phyloP scores from a whole-genome alignment of 2,888 invertebrate species.

The Nysson spinosus region DNA sequence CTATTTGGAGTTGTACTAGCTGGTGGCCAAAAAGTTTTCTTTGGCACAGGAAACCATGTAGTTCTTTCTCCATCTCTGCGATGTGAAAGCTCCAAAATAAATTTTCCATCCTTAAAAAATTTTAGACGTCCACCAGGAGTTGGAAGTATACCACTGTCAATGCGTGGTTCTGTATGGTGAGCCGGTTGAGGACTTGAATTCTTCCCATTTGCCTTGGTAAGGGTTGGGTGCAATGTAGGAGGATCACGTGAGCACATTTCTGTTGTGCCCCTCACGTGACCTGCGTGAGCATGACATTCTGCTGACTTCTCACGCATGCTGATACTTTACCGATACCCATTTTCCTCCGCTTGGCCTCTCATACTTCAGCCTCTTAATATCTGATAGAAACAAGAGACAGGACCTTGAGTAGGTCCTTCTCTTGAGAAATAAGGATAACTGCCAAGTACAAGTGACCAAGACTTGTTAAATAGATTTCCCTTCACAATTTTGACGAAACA shows the following conservation, averaged over 20 bases:
- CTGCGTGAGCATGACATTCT: constrained; percentile 76
- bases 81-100: constrained; percentile 90
- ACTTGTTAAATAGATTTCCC: constrained; percentile 19
- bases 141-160: constrained; percentile 68
- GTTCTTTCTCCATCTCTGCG: constrained; percentile 88
- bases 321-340: constrained; percentile 72
- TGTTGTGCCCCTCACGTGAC: constrained; percentile 76
- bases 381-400: constrained; percentile 13
- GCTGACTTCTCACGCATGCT: constrained; percentile 77
- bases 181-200: constrained; percentile 69
- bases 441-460: not conserved
- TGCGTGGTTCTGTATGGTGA: constrained; percentile 71
- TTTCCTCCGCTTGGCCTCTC: constrained; percentile 72
- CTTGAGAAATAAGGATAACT: constrained; percentile 17
- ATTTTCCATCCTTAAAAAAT: constrained; percentile 94
- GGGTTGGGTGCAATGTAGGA: constrained; percentile 72
- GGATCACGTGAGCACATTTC: constrained; percentile 77
- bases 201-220: constrained; percentile 75
- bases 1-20: constrained; percentile 85
- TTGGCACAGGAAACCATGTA: constrained; percentile 93
- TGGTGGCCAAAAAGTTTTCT: constrained; percentile 92
- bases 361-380: constrained; percentile 75
- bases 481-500: constrained; percentile 25
- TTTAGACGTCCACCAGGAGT: constrained; percentile 86
- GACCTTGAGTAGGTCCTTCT: constrained; percentile 28